These are phyloP conservation scores for Cladorhizidae sp. DNA, from an alignment of 37 sponge, comb jelly and placozoan species.

Conservation along the genomic window DNA sequence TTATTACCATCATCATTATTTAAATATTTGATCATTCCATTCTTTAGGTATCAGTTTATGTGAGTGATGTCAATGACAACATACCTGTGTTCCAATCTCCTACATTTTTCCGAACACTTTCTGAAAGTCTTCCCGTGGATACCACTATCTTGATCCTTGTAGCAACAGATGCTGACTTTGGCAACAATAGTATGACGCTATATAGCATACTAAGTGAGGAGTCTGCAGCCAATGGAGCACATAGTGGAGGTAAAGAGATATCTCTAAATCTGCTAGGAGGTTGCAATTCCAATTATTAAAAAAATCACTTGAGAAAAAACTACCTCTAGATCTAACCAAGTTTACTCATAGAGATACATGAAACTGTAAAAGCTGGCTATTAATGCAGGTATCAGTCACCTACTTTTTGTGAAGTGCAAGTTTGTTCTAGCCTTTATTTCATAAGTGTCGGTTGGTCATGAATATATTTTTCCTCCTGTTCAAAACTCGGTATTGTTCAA, in stretches of 20 bases:
- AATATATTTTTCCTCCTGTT: too few relatives aligned
- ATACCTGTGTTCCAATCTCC: constrained; percentile 16
- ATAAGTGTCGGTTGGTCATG: too few relatives aligned
- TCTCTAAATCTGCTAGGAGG: background rate
- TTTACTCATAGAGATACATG: too few relatives aligned
- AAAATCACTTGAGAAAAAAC: too few relatives aligned
- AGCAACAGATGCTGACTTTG: constrained; percentile 46
- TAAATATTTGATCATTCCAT: constrained; percentile 4
- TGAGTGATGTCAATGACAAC: constrained; percentile 56
- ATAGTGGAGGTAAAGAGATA: background rate
- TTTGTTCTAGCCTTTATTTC: too few relatives aligned
- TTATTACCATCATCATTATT: background rate
- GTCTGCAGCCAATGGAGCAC: background rate
- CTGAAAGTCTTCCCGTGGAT: constrained; percentile 15
- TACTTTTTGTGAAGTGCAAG: too few relatives aligned
- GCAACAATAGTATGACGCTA: constrained; percentile 16
- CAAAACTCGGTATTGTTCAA: too few relatives aligned
- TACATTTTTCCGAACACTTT: background rate
- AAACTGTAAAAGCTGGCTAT: too few relatives aligned
- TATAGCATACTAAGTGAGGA: constrained; percentile 27
- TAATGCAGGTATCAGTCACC: too few relatives aligned
- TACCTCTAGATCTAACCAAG: too few relatives aligned
- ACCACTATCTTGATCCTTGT: constrained; percentile 23
- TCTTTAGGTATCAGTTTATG: constrained; percentile 17
- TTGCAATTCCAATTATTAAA: too few relatives aligned